Percentiles rank a stretch among this genome's conserved stretches.
Evolutionary conservation across 1,140 invertebrate genomes (phyloP).

Genomic region (Orussus abietinus): DNA sequence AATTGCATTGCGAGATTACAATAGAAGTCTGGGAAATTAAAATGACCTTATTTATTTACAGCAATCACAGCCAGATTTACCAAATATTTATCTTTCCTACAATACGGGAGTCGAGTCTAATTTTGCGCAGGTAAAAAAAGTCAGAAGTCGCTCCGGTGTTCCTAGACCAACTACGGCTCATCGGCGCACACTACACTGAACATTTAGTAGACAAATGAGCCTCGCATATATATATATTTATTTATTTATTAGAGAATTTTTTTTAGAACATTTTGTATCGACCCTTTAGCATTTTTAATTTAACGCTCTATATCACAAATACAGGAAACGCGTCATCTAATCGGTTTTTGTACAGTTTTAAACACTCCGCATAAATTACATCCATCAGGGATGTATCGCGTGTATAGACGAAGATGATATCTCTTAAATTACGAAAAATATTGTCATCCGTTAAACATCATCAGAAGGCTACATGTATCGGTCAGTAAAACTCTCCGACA

Average conservation of each 20-base stretch:
- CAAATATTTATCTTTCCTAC: constrained; percentile 49
- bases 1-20: too few relatives aligned
- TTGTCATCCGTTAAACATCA: too few relatives aligned
- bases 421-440: too few relatives aligned
- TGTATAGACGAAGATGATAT: too few relatives aligned
- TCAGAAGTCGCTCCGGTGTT: constrained; percentile 41
- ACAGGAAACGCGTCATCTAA: background rate
- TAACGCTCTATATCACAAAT: background rate
- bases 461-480: too few relatives aligned
- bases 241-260: constrained; percentile 8
- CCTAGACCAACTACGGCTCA: constrained; percentile 48
- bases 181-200: constrained; percentile 38
- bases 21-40: background rate
- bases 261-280: constrained; percentile 1
- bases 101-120: constrained; percentile 38
- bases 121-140: constrained; percentile 39
- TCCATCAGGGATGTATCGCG: too few relatives aligned
- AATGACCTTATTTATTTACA: constrained; percentile 15
- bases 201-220: background rate
- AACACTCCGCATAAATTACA: too few relatives aligned
- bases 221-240: too few relatives aligned
- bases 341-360: background rate
- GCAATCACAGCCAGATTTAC: constrained; percentile 45
- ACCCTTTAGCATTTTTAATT: background rate
- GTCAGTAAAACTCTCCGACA: too few relatives aligned